These are phyloP conservation scores for Lichenostomus cassidix DNA, from an alignment of 2,113 vertebrate genomes.

Conservation along the genomic window DNA sequence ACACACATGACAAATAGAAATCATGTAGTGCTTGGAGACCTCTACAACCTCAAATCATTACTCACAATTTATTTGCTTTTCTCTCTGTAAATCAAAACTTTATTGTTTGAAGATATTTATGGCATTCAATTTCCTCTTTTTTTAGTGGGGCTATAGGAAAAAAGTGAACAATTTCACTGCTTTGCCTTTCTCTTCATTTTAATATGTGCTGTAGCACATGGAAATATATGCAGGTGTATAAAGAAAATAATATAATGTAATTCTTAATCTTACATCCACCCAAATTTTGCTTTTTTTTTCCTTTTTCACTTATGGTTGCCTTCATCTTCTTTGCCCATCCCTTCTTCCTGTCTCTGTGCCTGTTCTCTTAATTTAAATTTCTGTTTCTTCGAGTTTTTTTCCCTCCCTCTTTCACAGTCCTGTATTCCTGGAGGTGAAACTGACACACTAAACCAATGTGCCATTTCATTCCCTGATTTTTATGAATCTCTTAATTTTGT, in stretches of 20 bases:
- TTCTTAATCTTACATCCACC: neutral
- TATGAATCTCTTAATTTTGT: constrained; percentile 48
- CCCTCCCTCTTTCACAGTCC: neutral
- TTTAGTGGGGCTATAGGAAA: neutral
- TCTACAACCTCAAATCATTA: neutral
- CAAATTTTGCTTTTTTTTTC: neutral
- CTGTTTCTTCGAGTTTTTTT: neutral
- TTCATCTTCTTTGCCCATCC: neutral
- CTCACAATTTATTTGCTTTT: constrained; percentile 41
- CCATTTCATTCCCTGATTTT: constrained; percentile 37
- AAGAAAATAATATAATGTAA: neutral
- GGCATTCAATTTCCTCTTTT: constrained; percentile 15
- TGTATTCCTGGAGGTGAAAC: constrained; percentile 16
- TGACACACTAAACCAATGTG: constrained; percentile 8
- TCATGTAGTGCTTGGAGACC: neutral
- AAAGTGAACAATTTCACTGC: neutral
- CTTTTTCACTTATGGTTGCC: neutral
- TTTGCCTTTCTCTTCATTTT: neutral
- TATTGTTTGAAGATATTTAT: constrained; percentile 34
- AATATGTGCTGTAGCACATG: neutral
- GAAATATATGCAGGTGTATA: neutral
- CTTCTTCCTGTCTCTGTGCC: neutral
- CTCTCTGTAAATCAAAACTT: constrained; percentile 8
- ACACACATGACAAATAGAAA: constrained; percentile 1
- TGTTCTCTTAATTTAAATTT: neutral